A percentile compares a stretch with the other conserved stretches of the same genome.
These are phyloP conservation scores for Pterois miles DNA, from an alignment of 2,797 vertebrate genomes.

Conservation along the genomic window DNA sequence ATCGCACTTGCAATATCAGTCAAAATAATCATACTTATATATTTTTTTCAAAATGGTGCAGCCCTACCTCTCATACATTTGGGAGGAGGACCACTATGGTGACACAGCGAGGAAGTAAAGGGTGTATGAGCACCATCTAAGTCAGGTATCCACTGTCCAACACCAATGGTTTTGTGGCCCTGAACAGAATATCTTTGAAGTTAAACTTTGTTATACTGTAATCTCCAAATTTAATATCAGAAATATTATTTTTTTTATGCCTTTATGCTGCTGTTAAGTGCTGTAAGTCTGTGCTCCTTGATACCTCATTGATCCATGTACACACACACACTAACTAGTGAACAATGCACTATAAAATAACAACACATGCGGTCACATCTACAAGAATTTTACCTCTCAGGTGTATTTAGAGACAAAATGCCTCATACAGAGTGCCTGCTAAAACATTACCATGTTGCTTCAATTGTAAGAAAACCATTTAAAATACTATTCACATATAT, in stretches of 20 bases:
- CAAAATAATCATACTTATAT: too few species aligned
- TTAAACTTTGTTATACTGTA: not conserved
- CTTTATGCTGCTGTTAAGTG: not conserved
- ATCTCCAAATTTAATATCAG: not conserved
- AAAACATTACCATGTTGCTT: not conserved
- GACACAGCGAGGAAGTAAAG: not conserved
- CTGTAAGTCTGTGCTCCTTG: not conserved
- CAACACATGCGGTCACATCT: not conserved
- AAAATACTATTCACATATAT: not conserved
- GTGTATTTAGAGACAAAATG: not conserved
- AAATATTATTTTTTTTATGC: not conserved
- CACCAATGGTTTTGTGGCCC: not conserved
- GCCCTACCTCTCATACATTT: not conserved
- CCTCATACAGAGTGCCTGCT: not conserved
- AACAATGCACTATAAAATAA: not conserved
- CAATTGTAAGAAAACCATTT: not conserved
- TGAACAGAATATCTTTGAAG: not conserved
- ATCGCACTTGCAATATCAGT: too few species aligned
- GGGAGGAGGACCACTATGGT: too few species aligned
- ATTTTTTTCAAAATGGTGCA: too few species aligned
- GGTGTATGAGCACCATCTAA: not conserved
- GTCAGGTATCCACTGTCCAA: not conserved
- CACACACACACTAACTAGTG: not conserved
- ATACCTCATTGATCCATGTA: not conserved
- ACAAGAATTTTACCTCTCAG: not conserved